Evolutionary conservation across 1,140 invertebrate genomes (phyloP).

Genomic region (Brachionus plicatilis): DNA sequence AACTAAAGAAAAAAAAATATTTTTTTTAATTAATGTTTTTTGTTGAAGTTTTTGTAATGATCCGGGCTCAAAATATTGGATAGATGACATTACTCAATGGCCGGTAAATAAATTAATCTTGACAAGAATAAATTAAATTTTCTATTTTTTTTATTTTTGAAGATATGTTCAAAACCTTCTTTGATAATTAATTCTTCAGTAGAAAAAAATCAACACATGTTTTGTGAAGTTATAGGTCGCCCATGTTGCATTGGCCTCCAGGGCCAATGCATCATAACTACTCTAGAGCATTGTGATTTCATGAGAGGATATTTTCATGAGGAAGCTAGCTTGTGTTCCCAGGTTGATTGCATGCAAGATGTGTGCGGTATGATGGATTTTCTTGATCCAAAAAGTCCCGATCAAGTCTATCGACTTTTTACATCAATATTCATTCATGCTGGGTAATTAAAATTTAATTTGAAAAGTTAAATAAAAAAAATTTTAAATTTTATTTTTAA

Average conservation of each 20-base stretch:
- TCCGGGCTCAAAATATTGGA: conserved; percentile 90
- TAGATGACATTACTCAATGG: conserved; percentile 97
- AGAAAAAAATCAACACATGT: conserved; percentile 86
- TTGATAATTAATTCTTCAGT: conserved; percentile 62
- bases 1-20: background rate
- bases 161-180: conserved; percentile 41
- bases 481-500: conserved; percentile 47
- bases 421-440: conserved; percentile 95
- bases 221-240: conserved; percentile 88
- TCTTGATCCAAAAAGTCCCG: conserved; percentile 60
- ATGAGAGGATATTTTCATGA: conserved; percentile 93
- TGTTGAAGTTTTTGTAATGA: conserved; percentile 23
- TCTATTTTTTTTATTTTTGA: background rate
- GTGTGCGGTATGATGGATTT: conserved; percentile 99
- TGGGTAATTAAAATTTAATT: conserved; percentile 61
- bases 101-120: conserved; percentile 61
- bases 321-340: conserved; percentile 92
- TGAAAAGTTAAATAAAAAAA: background rate
- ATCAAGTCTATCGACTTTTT: conserved; percentile 94
- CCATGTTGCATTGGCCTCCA: conserved; percentile 94
- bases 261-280: conserved; percentile 92
- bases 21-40: background rate
- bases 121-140: conserved; percentile 37
- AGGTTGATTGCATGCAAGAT: conserved; percentile 91
- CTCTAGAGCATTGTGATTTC: conserved; percentile 94